Conservation (phyloP, 2,888 invertebrate genomes). For the Drosophila niveifrons region DNA sequence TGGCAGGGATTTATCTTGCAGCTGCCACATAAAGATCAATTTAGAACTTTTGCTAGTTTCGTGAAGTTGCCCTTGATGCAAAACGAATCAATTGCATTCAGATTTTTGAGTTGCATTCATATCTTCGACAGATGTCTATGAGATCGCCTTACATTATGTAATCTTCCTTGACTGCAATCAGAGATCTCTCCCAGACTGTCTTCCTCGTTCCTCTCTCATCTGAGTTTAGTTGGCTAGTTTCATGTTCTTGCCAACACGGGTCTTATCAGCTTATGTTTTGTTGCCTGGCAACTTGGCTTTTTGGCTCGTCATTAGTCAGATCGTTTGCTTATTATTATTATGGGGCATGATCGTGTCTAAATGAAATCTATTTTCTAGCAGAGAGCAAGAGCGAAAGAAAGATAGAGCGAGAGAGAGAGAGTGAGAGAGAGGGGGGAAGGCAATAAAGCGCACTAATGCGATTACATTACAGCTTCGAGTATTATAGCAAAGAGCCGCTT, state of each 20-base stretch:
- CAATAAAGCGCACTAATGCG: constrained; percentile 74
- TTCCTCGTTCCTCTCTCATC: constrained; percentile 28
- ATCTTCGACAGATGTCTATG: neutral
- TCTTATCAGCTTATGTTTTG: constrained; percentile 76
- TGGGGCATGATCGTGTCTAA: constrained; percentile 78
- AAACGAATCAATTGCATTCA: neutral
- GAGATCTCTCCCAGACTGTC: neutral
- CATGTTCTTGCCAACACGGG: constrained; percentile 42
- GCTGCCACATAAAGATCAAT: constrained; percentile 43
- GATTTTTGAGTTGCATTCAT: neutral
- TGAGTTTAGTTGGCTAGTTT: constrained; percentile 2
- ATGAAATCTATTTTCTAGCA: constrained; percentile 72
- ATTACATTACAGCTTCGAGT: constrained; percentile 74
- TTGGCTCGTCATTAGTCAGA: constrained; percentile 71
- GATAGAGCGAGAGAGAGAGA: too few species aligned
- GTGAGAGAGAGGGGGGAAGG: constrained; percentile 27
- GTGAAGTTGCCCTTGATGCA: constrained; percentile 23
- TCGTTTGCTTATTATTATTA: constrained; percentile 74
- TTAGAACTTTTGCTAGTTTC: constrained; percentile 35
- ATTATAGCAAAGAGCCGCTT: constrained; percentile 58
- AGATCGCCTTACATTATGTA: constrained; percentile 22
- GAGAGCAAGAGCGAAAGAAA: too few species aligned
- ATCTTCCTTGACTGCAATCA: constrained; percentile 21
- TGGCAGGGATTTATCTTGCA: constrained; percentile 41
- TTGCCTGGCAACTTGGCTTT: constrained; percentile 47